phyloP scores from a whole-genome alignment of 2,888 invertebrate species.

The Scaptomyza tumidula region DNA sequence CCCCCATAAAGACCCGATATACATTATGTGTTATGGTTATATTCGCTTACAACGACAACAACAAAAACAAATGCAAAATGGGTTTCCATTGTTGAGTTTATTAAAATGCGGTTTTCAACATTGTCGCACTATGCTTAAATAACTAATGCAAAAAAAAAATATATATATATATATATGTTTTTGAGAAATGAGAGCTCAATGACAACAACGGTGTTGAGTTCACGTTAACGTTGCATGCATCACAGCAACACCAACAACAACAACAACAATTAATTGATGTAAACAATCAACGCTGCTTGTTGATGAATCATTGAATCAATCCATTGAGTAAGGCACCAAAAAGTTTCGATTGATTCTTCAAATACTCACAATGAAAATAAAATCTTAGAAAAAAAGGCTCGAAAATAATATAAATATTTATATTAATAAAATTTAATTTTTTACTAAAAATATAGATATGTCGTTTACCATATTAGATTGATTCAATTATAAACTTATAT shows the following conservation, averaged over 20 bases:
- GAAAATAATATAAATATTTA: no score
- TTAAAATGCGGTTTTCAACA: slow-evolving; percentile 73
- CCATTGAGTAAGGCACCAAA: slow-evolving; percentile 40
- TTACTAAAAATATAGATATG: no score
- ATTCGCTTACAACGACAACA: slow-evolving; percentile 48
- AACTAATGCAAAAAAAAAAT: slow-evolving; percentile 70
- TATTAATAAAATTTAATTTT: no score
- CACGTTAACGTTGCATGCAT: slow-evolving; percentile 22
- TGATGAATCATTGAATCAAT: slow-evolving; percentile 61
- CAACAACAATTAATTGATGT: slow-evolving; percentile 5
- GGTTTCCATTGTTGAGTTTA: slow-evolving; percentile 48
- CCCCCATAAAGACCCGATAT: not conserved
- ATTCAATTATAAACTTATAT: no score
- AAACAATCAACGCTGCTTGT: slow-evolving; percentile 26
- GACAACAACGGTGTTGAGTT: slow-evolving; percentile 74
- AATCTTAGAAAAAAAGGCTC: no score
- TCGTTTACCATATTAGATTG: no score
- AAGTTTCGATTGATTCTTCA: slow-evolving; percentile 16
- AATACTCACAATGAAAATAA: slow-evolving; percentile 1
- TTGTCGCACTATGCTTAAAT: slow-evolving; percentile 70
- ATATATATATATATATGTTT: not conserved
- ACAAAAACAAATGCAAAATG: slow-evolving; percentile 18
- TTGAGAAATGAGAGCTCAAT: slow-evolving; percentile 56
- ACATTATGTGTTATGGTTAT: slow-evolving; percentile 37
- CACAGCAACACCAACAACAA: slow-evolving; percentile 19